Base-by-base conservation (phyloP, 2,888 invertebrate species). In the Thera obeliscata region DNA sequence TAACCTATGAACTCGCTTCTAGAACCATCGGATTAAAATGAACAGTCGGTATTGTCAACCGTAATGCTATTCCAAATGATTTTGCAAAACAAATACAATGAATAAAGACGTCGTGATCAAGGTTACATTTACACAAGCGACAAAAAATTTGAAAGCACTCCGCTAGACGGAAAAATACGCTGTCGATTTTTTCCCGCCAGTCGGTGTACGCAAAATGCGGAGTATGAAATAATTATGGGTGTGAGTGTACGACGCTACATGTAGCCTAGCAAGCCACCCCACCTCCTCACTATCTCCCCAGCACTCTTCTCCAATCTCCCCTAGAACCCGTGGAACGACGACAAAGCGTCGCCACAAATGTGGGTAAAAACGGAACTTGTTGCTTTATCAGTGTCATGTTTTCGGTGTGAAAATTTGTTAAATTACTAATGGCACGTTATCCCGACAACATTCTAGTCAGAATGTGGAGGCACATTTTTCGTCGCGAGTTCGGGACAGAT, bases 171-270 rank as follows among this genome's bases (percentile, higher is more conserved):
- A 87, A 88, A 89, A 89, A 89, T 86, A 86, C 79, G 76, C 80
- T 78, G 80, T 81, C 87, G 85, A 90, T 90, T 88, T 88, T 89
- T 89, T 87, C 85, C 77, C 75, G 83, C 81, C 85, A 83, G 80
- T 85, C 77, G 64, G 66, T 56, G 80, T 82, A 86, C 80, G 85
- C 83, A 82, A 86, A 86, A 89, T 84, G 86, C 86, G 85, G 87
- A 88, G 89, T 88, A 91, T 89, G 90, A 90, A 92, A 92, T 91
- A 92, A 92, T 92, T 91, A 92, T 88, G 85, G 84, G 83, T 82
- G 83, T 77, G 84, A 82, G 83, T 83, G 87, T 82, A 81, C 85
- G 59, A 63, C 52, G 81, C 84, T 84, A 86, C 86, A 85, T 82
- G 81, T 83, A 74, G 74, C 22, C 22, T 22, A 22, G 22, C 22